A percentile compares a stretch with the other conserved stretches of the same genome.
phyloP scores from a whole-genome alignment of 2,797 vertebrate genomes.

The Myotis planiceps region DNA sequence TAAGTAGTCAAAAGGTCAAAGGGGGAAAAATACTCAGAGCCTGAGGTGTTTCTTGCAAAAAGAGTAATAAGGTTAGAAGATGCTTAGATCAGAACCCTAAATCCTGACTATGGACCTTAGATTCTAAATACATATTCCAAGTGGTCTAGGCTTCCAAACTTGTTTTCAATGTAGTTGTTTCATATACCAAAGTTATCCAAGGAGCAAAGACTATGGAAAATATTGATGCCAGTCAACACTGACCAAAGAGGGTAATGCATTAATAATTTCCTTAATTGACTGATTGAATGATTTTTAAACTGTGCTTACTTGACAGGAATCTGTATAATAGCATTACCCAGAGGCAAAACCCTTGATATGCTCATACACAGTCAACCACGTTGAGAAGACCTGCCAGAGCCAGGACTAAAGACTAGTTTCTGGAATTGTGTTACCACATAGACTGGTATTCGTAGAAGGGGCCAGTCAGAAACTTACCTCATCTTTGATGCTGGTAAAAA shows the following conservation, averaged over 20 bases:
- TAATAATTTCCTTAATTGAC: background rate
- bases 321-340: background rate
- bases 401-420: background rate
- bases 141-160: background rate
- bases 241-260: background rate
- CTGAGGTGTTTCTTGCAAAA: background rate
- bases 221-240: background rate
- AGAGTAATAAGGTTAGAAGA: background rate
- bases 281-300: background rate
- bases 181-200: background rate
- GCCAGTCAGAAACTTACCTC: background rate
- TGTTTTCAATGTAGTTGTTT: background rate
- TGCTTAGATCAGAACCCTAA: constrained; percentile 17
- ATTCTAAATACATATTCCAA: constrained; percentile 11
- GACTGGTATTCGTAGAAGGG: background rate
- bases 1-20: background rate
- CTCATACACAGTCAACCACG: background rate
- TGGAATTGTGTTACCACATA: background rate
- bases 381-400: background rate
- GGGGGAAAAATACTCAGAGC: background rate
- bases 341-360: background rate
- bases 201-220: background rate
- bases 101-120: background rate
- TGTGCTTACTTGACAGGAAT: background rate
- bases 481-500: background rate